Evolutionary conservation across 2,797 vertebrate genomes (phyloP).

Genomic region (Crenichthys baileyi): DNA sequence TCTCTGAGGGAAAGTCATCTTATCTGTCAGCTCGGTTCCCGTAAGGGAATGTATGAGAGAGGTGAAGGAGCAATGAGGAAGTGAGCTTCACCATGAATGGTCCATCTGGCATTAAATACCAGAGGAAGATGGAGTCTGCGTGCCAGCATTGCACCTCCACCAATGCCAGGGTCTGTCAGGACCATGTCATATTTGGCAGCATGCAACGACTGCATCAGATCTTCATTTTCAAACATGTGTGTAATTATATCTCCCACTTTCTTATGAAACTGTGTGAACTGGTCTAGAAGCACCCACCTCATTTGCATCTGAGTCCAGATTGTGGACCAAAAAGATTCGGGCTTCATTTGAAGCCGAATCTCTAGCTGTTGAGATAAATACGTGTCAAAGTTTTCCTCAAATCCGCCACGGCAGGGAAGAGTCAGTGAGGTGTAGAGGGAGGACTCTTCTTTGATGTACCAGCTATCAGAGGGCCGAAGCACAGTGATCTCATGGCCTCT

Average conservation of each 20-base stretch:
- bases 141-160: slow-evolving; percentile 66
- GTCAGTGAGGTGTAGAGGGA: slow-evolving; percentile 62
- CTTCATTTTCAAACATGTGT: slow-evolving; percentile 66
- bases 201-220: slow-evolving; percentile 55
- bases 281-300: not conserved
- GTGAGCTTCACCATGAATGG: slow-evolving; percentile 68
- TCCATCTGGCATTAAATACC: slow-evolving; percentile 71
- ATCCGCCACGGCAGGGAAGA: slow-evolving; percentile 38
- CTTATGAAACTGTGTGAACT: slow-evolving; percentile 52
- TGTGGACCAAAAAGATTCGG: slow-evolving; percentile 33
- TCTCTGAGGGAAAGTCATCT: slow-evolving; percentile 70
- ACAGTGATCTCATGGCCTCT: slow-evolving; percentile 69
- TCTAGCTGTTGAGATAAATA: slow-evolving; percentile 45
- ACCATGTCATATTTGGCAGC: slow-evolving; percentile 68
- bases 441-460: slow-evolving; percentile 72
- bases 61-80: slow-evolving; percentile 68
- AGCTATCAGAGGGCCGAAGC: slow-evolving; percentile 61
- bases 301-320: slow-evolving; percentile 44
- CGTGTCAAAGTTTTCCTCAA: slow-evolving; percentile 56
- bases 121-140: slow-evolving; percentile 69
- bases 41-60: slow-evolving; percentile 66
- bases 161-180: slow-evolving; percentile 70
- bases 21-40: slow-evolving; percentile 61
- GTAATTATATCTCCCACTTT: slow-evolving; percentile 32
- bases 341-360: slow-evolving; percentile 25